Evolutionary conservation across 1,140 invertebrate species (phyloP), one percentile per base, ranked within the genome.

Genomic region (Cecropterus lyciades): DNA sequence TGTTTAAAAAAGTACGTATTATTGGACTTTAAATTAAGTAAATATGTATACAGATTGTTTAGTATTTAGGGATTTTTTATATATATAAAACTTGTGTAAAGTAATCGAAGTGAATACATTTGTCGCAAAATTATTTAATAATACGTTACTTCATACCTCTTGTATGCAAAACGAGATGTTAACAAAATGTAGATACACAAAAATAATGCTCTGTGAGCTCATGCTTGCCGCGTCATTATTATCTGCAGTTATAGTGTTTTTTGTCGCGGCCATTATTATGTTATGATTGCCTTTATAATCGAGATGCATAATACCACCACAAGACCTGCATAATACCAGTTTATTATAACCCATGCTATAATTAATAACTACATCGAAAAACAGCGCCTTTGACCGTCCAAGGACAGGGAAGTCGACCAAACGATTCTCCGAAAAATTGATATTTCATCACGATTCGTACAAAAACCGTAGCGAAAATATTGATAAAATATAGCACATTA

Each of bases 281-380:
- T 82, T 79, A 76, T 75, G 80, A 85, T 81, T 86, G 73, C 77
- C 68, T 82, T 82, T 68, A 85, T 79, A 80, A 76, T 79, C 65
- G 69, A 78, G 75, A 79, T 84, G 83, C 84, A 85, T 51, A 62
- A 62, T 49, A 45, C 65, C 59, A 53, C 20, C 48, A 72, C 66
- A 77, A 65, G 57, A 67, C 56, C 68, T 76, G 76, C 80, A 84
- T 87, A 87, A 89, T 85, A 65, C 66, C 77, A 57, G 63, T 72
- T 74, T 83, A 86, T 83, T 81, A 84, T 80, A 60, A 51, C 42
- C 70, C 40, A 40, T 63, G 51, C 67, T 77, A 71, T 81, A 85
- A 87, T 87, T 85, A 87, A 84, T 81, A 84, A 72, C 70, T 70
- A 17, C 69, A 65, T 70, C 68, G 63, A 71, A 79, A 77, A 79